Evolutionary conservation across 2,888 invertebrate species (phyloP).

Genomic region (Muscina levida): DNA sequence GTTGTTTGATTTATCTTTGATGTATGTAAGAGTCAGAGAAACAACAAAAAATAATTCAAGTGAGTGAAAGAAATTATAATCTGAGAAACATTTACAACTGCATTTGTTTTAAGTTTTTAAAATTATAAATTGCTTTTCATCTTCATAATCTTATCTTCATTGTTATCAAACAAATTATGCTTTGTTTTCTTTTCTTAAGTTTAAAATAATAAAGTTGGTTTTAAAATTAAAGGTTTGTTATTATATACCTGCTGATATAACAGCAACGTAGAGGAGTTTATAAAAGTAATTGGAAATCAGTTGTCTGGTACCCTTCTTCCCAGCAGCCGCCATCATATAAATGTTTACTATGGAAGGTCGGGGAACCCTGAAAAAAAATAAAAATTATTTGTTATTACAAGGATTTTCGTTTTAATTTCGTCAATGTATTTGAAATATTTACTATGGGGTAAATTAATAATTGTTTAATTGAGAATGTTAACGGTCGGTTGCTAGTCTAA

Average conservation of each 20-base stretch:
- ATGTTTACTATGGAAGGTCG: conserved; percentile 34
- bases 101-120: conserved; percentile 53
- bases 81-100: conserved; percentile 49
- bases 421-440: too few species aligned
- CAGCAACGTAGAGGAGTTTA: conserved; percentile 59
- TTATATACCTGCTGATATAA: conserved; percentile 63
- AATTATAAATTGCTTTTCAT: conserved; percentile 45
- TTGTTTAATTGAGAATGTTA: too few species aligned
- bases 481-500: too few species aligned
- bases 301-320: conserved; percentile 34
- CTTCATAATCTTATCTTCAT: conserved; percentile 39
- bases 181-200: conserved; percentile 54
- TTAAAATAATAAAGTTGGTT: conserved; percentile 52
- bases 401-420: too few species aligned
- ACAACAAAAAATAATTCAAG: too few species aligned
- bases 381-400: conserved; percentile 9
- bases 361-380: conserved; percentile 45
- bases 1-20: conserved; percentile 8
- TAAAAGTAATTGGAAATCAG: conserved; percentile 56
- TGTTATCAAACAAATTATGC: conserved; percentile 28
- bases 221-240: conserved; percentile 52
- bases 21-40: conserved; percentile 5
- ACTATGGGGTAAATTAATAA: background rate
- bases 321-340: conserved; percentile 36
- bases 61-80: conserved; percentile 45